Evolutionary conservation across 2,113 vertebrate species (phyloP).

Genomic region (Laticauda laticaudata): DNA sequence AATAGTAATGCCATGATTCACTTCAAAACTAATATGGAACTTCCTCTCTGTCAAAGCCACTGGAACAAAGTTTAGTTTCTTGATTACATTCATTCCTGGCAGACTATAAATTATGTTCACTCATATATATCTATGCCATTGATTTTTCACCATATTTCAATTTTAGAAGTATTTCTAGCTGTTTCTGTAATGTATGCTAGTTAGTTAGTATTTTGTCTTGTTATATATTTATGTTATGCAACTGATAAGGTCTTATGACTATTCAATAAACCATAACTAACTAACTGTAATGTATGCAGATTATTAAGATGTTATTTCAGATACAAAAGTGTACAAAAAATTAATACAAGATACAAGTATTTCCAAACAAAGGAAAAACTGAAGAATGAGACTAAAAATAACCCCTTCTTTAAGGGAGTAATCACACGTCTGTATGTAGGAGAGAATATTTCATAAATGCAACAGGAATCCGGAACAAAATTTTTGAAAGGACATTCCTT

Average conservation of each 20-base stretch:
- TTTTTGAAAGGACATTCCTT: slow-evolving; percentile 46
- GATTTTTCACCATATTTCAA: background rate
- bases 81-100: background rate
- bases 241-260: no score
- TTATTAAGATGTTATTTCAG: background rate
- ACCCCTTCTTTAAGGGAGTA: slow-evolving; percentile 33
- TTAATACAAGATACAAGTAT: background rate
- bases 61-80: background rate
- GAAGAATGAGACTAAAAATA: slow-evolving; percentile 44
- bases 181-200: background rate
- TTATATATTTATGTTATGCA: no score
- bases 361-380: slow-evolving; percentile 35
- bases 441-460: slow-evolving; percentile 48
- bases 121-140: background rate
- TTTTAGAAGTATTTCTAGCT: background rate
- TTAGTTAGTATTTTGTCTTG: no score
- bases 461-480: slow-evolving; percentile 42
- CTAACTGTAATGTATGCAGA: background rate
- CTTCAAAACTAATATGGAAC: background rate
- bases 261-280: no score
- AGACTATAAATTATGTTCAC: background rate
- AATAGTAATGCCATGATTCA: background rate
- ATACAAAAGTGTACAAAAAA: slow-evolving; percentile 22
- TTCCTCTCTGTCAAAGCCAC: background rate
- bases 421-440: slow-evolving; percentile 36